Base-by-base conservation (phyloP, 2,113 vertebrate species). In the Bubo blakistoni region DNA sequence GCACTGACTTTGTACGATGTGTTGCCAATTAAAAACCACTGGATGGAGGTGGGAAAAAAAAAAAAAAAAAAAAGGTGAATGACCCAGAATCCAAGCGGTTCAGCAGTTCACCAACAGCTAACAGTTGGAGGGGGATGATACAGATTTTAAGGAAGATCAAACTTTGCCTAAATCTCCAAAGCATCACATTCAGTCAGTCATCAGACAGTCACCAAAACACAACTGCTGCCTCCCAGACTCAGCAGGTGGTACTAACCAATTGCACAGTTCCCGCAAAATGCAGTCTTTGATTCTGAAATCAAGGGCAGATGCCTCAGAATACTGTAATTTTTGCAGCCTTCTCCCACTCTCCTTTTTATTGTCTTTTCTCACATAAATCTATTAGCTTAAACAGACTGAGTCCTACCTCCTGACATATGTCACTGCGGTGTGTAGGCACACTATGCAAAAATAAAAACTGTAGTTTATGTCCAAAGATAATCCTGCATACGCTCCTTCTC, bases 21-120 rank as follows among this genome's bases (percentile, higher is more conserved):
- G 63, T 85, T 97, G 59, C 98, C 98, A 54, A 98, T 97, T 94
- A 99, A 95, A 89, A 98, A 98, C 98, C 98, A 99, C 98, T 99
- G 78, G 44, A 84, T 67, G 58, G 80, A 94, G 19, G 8, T 16
- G 7, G 7, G n/a, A n/a, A n/a, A 15, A 44, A 44, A 30, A 54
- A 25, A 27, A 59, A 63, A 15, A 59, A 83, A 73, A n/a, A 59
- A 57, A 67, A 32, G 7, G 18, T 11, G 18, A 86, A 42, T 95
- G 71, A 96, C 83, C 25, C 62, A 84, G 34, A 79, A 66, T 55
- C 20, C 5, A 10, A 93, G 19, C 26, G 55, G 30, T 62, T 74
- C 21, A 81, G 29, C 27, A 52, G 22, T 49, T 83, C 16, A 57
- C 7, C 20, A 88, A 30, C 20, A 76, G 15, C 29, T 63, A 82